A percentile compares a stretch with the other conserved stretches of the same genome.
Conservation (phyloP, 1,140 invertebrate species). For the Brachionus rubens region DNA sequence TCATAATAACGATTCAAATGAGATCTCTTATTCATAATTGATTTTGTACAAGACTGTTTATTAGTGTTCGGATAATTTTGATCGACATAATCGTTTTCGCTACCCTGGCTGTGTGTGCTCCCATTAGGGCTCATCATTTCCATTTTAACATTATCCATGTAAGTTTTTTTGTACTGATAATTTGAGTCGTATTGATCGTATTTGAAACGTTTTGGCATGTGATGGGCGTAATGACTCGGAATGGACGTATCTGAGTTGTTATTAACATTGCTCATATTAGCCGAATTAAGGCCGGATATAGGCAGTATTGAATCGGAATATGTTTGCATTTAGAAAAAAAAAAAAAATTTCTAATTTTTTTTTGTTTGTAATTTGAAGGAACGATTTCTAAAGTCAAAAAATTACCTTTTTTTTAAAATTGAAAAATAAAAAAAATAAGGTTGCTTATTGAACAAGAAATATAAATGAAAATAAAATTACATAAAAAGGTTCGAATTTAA, state of each 20-base stretch:
- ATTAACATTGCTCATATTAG: neutral
- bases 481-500: no score
- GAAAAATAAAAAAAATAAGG: no score
- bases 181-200: slow-evolving; percentile 25
- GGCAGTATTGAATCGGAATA: slow-evolving; percentile 5
- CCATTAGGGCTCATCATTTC: slow-evolving; percentile 21
- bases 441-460: no score
- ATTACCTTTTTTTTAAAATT: no score
- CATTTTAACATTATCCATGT: neutral
- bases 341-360: neutral
- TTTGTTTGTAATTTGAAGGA: no score
- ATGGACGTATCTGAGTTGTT: neutral
- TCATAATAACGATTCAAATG: slow-evolving; percentile 12
- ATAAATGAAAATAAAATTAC: no score
- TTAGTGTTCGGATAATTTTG: neutral
- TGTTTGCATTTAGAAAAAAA: slow-evolving; percentile 22
- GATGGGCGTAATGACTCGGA: neutral
- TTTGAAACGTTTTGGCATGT: slow-evolving; percentile 4
- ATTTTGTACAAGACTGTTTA: slow-evolving; percentile 11
- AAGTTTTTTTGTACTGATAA: neutral
- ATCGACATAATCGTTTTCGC: neutral
- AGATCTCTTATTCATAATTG: slow-evolving; percentile 25
- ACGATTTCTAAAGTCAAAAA: no score
- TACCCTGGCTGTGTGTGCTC: neutral
- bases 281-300: neutral